A percentile compares a stretch with the other conserved stretches of the same genome.
Conservation (phyloP, 1,140 invertebrate species). For the Drosophila chauvacae region DNA sequence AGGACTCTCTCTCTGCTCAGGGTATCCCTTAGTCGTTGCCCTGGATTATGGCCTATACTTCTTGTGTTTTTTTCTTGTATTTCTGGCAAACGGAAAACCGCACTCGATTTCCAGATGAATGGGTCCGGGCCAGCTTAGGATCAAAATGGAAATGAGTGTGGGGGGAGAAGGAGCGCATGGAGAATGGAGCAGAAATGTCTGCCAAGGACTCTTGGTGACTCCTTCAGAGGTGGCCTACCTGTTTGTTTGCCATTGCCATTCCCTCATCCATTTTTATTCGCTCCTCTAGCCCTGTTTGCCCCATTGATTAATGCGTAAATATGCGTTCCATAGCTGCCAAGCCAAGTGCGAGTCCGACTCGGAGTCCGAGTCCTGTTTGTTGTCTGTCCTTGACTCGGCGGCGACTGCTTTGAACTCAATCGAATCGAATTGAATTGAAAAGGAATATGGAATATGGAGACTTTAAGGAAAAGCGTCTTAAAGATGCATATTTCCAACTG, state of each 20-base stretch:
- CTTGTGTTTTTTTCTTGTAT: slow-evolving; percentile 57
- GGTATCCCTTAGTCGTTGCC: slow-evolving; percentile 5
- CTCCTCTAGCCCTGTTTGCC: slow-evolving; percentile 56
- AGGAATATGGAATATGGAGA: background rate
- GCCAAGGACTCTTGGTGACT: background rate
- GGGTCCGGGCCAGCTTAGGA: slow-evolving; percentile 39
- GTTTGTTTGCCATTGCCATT: slow-evolving; percentile 35
- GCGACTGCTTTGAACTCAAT: slow-evolving; percentile 32
- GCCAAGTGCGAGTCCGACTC: background rate
- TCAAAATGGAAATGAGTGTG: slow-evolving; percentile 43
- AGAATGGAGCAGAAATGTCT: background rate
- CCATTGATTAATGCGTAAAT: slow-evolving; percentile 79
- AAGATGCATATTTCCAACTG: background rate
- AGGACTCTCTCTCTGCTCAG: background rate
- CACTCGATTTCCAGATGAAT: slow-evolving; percentile 70
- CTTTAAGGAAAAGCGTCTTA: slow-evolving; percentile 6
- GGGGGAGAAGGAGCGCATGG: background rate
- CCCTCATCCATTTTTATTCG: slow-evolving; percentile 31
- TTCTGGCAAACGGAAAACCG: slow-evolving; percentile 45
- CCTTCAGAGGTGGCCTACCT: slow-evolving; percentile 18
- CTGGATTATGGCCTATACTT: background rate
- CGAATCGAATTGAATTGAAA: slow-evolving; percentile 16
- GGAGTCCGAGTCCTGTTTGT: slow-evolving; percentile 42
- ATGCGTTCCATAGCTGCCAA: slow-evolving; percentile 56
- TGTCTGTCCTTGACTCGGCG: slow-evolving; percentile 36